These are phyloP conservation scores for Synodontis membranacea DNA, from an alignment of 2,113 vertebrate genomes.

Conservation along the genomic window DNA sequence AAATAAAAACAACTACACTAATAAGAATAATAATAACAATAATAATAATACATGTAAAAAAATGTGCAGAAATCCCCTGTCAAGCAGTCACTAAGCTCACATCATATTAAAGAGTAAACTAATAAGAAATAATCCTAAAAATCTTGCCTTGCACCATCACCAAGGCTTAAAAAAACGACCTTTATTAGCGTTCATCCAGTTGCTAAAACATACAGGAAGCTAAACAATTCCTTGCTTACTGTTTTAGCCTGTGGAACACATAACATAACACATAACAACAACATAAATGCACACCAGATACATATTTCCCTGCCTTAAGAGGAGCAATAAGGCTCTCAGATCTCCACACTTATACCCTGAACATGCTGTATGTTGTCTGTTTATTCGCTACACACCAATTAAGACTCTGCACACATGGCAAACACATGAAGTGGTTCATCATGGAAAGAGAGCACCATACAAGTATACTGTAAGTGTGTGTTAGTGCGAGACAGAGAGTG, in stretches of 20 bases:
- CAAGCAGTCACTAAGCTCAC: background rate
- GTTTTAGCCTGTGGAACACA: conserved; percentile 3
- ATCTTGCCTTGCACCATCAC: background rate
- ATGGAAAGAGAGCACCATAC: conserved; percentile 60
- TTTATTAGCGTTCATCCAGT: background rate
- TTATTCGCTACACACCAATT: conserved; percentile 68
- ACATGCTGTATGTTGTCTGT: conserved; percentile 45
- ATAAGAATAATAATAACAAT: background rate
- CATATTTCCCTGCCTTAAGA: conserved; percentile 19
- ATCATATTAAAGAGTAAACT: background rate
- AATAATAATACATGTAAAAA: no score
- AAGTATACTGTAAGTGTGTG: conserved; percentile 10
- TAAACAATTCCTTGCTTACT: conserved; percentile 12
- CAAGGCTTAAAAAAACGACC: background rate
- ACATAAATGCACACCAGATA: conserved; percentile 6
- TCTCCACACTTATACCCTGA: conserved; percentile 3
- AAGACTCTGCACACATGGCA: conserved; percentile 64
- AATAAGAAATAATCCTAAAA: background rate
- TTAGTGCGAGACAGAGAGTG: background rate
- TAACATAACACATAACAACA: background rate
- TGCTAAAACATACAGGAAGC: background rate
- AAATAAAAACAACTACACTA: background rate
- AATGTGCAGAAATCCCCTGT: background rate
- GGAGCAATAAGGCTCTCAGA: conserved; percentile 1
- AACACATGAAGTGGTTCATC: conserved; percentile 67